Percentiles rank a stretch among this genome's conserved stretches.
Conservation (phyloP, 1,140 invertebrate genomes). For the Popillia japonica region DNA sequence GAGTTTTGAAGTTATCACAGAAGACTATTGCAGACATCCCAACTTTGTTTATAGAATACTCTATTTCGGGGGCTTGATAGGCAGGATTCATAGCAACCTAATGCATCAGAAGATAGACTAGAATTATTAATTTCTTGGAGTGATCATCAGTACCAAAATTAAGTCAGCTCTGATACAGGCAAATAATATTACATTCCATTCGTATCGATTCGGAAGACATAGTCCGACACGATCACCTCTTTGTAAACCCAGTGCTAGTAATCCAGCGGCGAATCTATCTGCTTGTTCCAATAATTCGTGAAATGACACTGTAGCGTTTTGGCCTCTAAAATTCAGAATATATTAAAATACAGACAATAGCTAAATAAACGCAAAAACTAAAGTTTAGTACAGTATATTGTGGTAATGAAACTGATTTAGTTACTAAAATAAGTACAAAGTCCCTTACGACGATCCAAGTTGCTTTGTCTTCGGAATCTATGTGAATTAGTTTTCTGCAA, state of each 20-base stretch:
- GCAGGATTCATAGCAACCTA: slow-evolving; percentile 86
- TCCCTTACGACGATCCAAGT: too few relatives aligned
- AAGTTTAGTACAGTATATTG: not conserved
- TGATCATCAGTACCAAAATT: slow-evolving; percentile 69
- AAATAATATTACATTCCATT: slow-evolving; percentile 83
- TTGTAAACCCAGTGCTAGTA: slow-evolving; percentile 78
- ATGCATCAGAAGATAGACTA: slow-evolving; percentile 39
- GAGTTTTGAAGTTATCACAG: slow-evolving; percentile 70
- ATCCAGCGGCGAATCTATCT: slow-evolving; percentile 82
- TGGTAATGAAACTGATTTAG: not conserved
- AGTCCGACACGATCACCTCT: slow-evolving; percentile 86
- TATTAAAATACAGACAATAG: not conserved
- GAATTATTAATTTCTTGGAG: not conserved
- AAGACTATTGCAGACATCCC: slow-evolving; percentile 76
- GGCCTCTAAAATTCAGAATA: slow-evolving; percentile 47
- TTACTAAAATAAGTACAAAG: not conserved
- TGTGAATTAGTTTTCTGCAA: too few relatives aligned
- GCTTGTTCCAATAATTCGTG: slow-evolving; percentile 70
- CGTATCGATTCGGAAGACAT: slow-evolving; percentile 86
- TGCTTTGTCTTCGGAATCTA: too few relatives aligned
- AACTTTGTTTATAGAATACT: slow-evolving; percentile 83
- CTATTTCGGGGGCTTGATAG: slow-evolving; percentile 79
- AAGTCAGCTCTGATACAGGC: slow-evolving; percentile 84
- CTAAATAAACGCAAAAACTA: not conserved
- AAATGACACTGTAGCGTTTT: slow-evolving; percentile 71